Percentiles rank a stretch among this genome's conserved stretches.
These are phyloP conservation scores for Paracentrotus lividus DNA, from an alignment of 53 echinoderm and acorn worm species.

Conservation along the genomic window DNA sequence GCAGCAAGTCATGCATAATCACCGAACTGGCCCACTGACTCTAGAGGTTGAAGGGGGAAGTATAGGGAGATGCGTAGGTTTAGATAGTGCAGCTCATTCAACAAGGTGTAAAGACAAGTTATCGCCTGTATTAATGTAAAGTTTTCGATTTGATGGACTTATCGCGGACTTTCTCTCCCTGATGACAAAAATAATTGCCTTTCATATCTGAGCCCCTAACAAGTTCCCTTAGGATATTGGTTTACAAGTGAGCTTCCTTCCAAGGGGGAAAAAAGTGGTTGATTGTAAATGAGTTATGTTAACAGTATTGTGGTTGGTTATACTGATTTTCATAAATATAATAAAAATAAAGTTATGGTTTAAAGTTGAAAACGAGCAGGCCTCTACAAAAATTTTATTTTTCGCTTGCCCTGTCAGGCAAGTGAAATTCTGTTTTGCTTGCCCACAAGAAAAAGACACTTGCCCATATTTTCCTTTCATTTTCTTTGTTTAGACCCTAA, in stretches of 20 bases:
- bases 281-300: background rate
- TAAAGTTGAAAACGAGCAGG: too few species aligned
- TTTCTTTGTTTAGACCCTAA: too few species aligned
- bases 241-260: background rate
- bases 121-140: background rate
- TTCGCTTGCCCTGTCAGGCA: too few species aligned
- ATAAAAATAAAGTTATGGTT: too few species aligned
- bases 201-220: background rate
- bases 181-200: background rate
- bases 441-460: too few species aligned
- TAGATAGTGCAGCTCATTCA: background rate
- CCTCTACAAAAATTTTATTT: too few species aligned
- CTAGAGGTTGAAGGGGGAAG: background rate
- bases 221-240: background rate
- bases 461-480: too few species aligned
- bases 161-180: background rate
- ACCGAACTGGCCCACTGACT: background rate
- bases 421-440: too few species aligned
- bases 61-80: background rate
- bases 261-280: background rate
- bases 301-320: background rate
- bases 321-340: too few species aligned
- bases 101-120: slow-evolving; percentile 12
- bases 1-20: slow-evolving; percentile 49
- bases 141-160: background rate